These are phyloP conservation scores for Steinernema carpocapsae DNA, from an alignment of 2,888 invertebrate species.

Conservation along the genomic window DNA sequence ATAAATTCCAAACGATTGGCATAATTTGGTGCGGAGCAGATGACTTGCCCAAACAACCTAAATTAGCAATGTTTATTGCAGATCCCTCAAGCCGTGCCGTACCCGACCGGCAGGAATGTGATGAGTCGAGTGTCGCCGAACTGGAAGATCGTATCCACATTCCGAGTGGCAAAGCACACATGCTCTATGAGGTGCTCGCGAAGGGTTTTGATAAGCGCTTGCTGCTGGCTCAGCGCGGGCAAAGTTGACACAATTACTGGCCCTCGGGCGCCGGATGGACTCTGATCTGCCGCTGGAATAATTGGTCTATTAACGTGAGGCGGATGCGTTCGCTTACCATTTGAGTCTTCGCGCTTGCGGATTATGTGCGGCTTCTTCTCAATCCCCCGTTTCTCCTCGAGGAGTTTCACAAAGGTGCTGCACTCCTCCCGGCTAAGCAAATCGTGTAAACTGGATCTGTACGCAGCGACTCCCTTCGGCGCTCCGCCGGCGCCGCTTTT, in stretches of 20 bases:
- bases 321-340: background rate
- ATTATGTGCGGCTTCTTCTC: background rate
- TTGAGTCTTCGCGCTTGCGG: background rate
- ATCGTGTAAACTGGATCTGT: slow-evolving; percentile 10
- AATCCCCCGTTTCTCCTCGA: slow-evolving; percentile 12
- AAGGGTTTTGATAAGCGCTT: background rate
- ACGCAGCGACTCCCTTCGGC: background rate
- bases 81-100: background rate
- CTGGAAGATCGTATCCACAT: background rate
- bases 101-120: slow-evolving; percentile 8
- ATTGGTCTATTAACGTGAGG: background rate
- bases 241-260: slow-evolving; percentile 9
- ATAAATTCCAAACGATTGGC: slow-evolving; percentile 26
- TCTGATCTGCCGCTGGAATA: slow-evolving; percentile 8
- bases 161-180: background rate
- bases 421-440: slow-evolving; percentile 4
- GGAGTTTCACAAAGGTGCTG: background rate
- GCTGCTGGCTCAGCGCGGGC: slow-evolving; percentile 8
- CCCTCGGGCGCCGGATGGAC: background rate
- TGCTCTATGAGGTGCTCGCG: background rate
- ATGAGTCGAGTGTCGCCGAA: slow-evolving; percentile 7
- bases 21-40: slow-evolving; percentile 9
- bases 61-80: background rate
- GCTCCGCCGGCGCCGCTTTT: background rate
- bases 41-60: slow-evolving; percentile 22